Base-by-base conservation (phyloP, 2,113 vertebrate species). In the Chionis minor region DNA sequence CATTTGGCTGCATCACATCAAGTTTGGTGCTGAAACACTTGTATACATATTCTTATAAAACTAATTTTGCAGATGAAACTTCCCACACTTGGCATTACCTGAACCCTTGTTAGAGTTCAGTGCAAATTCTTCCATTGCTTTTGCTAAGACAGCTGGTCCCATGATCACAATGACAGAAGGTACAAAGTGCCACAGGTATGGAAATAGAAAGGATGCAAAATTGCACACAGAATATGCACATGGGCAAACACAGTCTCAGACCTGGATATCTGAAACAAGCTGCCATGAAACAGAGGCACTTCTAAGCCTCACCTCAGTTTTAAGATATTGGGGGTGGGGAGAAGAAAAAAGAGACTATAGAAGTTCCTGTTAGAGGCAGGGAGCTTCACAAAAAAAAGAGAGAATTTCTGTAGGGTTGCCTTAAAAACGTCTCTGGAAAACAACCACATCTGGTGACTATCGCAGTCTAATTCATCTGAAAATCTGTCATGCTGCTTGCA, bases 371-470 rank as follows among this genome's bases (percentile, higher is more conserved):
- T 89, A 22, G 19, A 79, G 35, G 8, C 13, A 73, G 24, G 9
- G 3, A 73, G 5, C 4, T 80, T 83, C 28, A 23, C 77, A 56
- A 55, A 86, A 42, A 58, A 42, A 30, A 8, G 55, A 40, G 40
- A 65, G 9, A 10, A 63, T 66, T 89, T 92, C 55, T 80, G 33
- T 33, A 62, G 8, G 4, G 4, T 52, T 79, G 5, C 52, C 63
- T 83, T 49, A 72, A 92, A 94, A 93, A 63, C 20, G 19, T 4
- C 45, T 88, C 61, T 47, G 42, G 33, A 74, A 91, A 78, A 82
- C 85, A 80, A 54, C 66, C 61, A 63, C 72, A 79, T 95, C 91
- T 94, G 86, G 86, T 94, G 81, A 95, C n/a, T 77, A 22, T 21
- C 27, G 10, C 66, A 87, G 59, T 63, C 55, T 45, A 91, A 88